Conservation (phyloP, 2,113 vertebrate genomes). For the Ciconia boyciana region DNA sequence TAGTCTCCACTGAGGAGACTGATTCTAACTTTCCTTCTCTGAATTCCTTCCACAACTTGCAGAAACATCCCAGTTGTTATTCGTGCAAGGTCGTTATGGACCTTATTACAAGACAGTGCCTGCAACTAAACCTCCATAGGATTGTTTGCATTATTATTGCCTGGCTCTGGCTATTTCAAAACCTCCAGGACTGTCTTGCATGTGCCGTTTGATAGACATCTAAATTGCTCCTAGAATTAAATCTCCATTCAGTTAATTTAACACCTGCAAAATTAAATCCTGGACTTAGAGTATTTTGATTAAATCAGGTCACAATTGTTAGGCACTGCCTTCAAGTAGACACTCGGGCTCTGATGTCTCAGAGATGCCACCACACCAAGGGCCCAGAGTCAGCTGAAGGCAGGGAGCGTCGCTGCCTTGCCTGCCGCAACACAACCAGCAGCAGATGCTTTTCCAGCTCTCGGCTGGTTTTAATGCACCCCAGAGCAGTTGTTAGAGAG, state of each 20-base stretch:
- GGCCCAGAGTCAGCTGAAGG: not conserved
- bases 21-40: not conserved
- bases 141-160: not conserved
- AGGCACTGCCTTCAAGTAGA: rapidly evolving
- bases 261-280: not conserved
- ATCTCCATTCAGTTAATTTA: not conserved
- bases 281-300: not conserved
- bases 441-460: not conserved
- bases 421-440: not conserved
- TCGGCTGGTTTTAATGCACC: not conserved
- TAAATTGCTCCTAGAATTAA: not conserved
- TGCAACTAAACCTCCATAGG: not conserved
- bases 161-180: not conserved
- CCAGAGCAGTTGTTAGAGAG: rapidly evolving
- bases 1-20: not conserved
- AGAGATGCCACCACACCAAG: not conserved
- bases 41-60: not conserved
- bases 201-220: not conserved
- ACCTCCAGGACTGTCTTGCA: not conserved
- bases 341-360: rapidly evolving
- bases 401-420: not conserved
- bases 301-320: not conserved
- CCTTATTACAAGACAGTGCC: not conserved
- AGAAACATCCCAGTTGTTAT: not conserved
- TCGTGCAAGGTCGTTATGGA: not conserved